Evolutionary conservation across 2,113 vertebrate genomes (phyloP).

Genomic region (Sakesphorus luctuosus): DNA sequence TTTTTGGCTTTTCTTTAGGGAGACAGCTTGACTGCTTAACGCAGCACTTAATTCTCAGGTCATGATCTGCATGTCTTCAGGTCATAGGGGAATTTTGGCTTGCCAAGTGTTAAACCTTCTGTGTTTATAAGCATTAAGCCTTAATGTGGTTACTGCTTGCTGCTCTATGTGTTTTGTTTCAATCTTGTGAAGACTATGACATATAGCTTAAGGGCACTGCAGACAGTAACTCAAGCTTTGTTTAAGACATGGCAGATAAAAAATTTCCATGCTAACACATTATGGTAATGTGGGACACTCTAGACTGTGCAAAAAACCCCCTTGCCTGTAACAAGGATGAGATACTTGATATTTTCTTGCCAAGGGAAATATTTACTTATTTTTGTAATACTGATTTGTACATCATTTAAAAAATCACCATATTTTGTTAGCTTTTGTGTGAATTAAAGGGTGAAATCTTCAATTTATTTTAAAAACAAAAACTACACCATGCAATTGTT

Average conservation of each 20-base stretch:
- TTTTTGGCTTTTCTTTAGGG: constrained; percentile 61
- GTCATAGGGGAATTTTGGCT: constrained; percentile 49
- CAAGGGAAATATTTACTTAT: constrained; percentile 37
- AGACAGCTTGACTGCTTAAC: constrained; percentile 71
- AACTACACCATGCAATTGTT: background rate
- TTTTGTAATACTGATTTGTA: constrained; percentile 8
- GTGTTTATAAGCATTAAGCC: constrained; percentile 51
- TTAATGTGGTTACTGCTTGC: constrained; percentile 3
- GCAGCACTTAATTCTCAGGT: constrained; percentile 47
- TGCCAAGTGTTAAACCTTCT: constrained; percentile 58
- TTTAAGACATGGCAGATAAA: constrained; percentile 16
- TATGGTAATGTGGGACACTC: constrained; percentile 17
- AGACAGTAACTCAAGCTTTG: background rate
- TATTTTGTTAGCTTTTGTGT: constrained; percentile 38
- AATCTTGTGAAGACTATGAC: constrained; percentile 2
- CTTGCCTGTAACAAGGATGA: background rate
- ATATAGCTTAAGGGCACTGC: constrained; percentile 20
- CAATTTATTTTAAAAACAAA: constrained; percentile 17
- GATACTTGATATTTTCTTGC: constrained; percentile 15
- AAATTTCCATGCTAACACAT: constrained; percentile 6
- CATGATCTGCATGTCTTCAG: constrained; percentile 53
- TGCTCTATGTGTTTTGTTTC: constrained; percentile 1
- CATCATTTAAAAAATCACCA: background rate
- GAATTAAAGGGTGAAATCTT: constrained; percentile 2
- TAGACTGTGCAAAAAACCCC: background rate